Evolutionary conservation across 30 jellyfish, hydroid and myxozoan species (phyloP).

Genomic region (Hydra vulgaris): DNA sequence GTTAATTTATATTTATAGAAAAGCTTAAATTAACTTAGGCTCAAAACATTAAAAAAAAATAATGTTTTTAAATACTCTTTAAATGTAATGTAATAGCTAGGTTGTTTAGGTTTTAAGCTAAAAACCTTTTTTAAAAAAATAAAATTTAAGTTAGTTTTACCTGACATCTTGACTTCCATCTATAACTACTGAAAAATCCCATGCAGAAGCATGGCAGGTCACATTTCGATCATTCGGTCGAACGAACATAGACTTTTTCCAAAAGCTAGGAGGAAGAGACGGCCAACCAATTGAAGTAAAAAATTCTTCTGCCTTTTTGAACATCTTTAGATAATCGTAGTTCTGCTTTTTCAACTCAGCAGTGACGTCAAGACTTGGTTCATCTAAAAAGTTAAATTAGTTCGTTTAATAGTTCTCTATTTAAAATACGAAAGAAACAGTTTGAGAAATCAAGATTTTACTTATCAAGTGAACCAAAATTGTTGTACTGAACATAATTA

Average conservation of each 20-base stretch:
- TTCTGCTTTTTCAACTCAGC: slow-evolving; percentile 33
- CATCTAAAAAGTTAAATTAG: slow-evolving; percentile 26
- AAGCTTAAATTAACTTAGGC: too few species aligned
- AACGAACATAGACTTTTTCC: slow-evolving; percentile 74
- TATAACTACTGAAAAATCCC: slow-evolving; percentile 64
- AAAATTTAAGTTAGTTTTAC: too few species aligned
- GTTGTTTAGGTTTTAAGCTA: too few species aligned
- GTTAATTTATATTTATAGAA: too few species aligned
- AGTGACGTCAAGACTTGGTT: slow-evolving; percentile 57
- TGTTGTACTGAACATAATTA: too few species aligned
- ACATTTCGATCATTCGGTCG: slow-evolving; percentile 67
- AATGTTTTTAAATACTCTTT: too few species aligned
- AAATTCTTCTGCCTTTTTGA: slow-evolving; percentile 72
- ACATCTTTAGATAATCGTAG: slow-evolving; percentile 41
- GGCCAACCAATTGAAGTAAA: slow-evolving; percentile 85
- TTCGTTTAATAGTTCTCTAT: background rate
- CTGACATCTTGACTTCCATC: slow-evolving; percentile 61
- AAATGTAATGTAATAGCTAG: too few species aligned
- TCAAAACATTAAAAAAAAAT: too few species aligned
- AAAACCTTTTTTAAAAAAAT: too few species aligned
- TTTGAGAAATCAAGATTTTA: background rate
- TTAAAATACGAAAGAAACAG: background rate
- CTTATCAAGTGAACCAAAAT: too few species aligned
- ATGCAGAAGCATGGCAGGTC: slow-evolving; percentile 93
- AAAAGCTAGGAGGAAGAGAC: slow-evolving; percentile 54